Evolutionary conservation across 2,113 vertebrate species (phyloP).

Genomic region (Takifugu bimaculatus): DNA sequence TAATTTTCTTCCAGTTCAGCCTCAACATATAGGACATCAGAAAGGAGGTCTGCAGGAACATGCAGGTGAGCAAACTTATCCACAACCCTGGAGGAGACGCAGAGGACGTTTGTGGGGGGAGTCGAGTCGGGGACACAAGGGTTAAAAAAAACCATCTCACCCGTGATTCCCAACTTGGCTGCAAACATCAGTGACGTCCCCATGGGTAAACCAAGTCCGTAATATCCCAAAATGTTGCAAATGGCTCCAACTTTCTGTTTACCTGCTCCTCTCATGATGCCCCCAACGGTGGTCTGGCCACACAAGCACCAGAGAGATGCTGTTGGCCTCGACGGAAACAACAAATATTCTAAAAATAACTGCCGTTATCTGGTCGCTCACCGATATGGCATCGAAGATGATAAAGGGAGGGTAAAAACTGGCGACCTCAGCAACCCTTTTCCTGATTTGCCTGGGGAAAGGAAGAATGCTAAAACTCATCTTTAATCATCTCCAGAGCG

Average conservation of each 20-base stretch:
- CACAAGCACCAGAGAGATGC: background rate
- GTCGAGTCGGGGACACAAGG: background rate
- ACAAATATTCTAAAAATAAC: too few species aligned
- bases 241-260: constrained; percentile 82
- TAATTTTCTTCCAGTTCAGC: constrained; percentile 80
- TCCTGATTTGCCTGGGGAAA: constrained; percentile 60
- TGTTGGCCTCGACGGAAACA: background rate
- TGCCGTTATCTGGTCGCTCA: constrained; percentile 29
- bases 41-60: constrained; percentile 70
- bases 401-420: constrained; percentile 63
- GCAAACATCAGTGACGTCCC: constrained; percentile 48
- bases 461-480: background rate
- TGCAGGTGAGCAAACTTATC: constrained; percentile 77
- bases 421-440: constrained; percentile 56
- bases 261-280: constrained; percentile 79
- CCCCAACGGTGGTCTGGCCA: constrained; percentile 64
- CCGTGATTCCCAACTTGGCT: constrained; percentile 77
- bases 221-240: constrained; percentile 49
- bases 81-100: constrained; percentile 79
- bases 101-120: background rate
- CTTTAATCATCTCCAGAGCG: background rate
- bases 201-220: too few species aligned
- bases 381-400: constrained; percentile 59
- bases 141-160: constrained; percentile 52
- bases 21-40: constrained; percentile 70